Evolutionary conservation across 1,140 invertebrate genomes (phyloP).

Genomic region (Caenorhabditis brenneri): DNA sequence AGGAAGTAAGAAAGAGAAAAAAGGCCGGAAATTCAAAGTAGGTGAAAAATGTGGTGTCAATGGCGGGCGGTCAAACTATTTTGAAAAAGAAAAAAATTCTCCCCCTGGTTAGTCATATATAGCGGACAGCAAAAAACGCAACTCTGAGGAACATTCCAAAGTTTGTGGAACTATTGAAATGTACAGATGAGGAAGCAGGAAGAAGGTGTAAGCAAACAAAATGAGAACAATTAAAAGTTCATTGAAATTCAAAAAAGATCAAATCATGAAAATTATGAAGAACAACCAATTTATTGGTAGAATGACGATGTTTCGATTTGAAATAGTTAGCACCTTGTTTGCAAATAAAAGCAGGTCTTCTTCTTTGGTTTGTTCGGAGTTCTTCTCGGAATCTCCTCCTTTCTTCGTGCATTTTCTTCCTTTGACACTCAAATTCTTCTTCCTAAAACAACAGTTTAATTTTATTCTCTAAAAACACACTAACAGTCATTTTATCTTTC

Average conservation of each 20-base stretch:
- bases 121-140: background rate
- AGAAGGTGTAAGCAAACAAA: background rate
- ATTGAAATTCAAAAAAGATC: background rate
- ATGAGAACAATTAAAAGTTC: background rate
- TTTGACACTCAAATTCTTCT: conserved; percentile 28
- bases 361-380: conserved; percentile 25
- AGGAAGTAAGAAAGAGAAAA: background rate
- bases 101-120: background rate
- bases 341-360: conserved; percentile 1
- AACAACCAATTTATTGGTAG: background rate
- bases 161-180: background rate
- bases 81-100: conserved; percentile 17
- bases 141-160: too few species aligned
- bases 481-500: conserved; percentile 44
- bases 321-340: conserved; percentile 32
- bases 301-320: conserved; percentile 16
- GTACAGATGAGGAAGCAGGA: too few species aligned
- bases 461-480: background rate
- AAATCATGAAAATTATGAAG: background rate
- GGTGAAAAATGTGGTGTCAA: conserved; percentile 8
- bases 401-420: conserved; percentile 36
- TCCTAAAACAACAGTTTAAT: background rate
- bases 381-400: conserved; percentile 4
- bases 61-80: background rate
- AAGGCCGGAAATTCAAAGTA: background rate